These are phyloP conservation scores for Mormyrus lacerda DNA, from an alignment of 2,113 vertebrate genomes.

Conservation along the genomic window DNA sequence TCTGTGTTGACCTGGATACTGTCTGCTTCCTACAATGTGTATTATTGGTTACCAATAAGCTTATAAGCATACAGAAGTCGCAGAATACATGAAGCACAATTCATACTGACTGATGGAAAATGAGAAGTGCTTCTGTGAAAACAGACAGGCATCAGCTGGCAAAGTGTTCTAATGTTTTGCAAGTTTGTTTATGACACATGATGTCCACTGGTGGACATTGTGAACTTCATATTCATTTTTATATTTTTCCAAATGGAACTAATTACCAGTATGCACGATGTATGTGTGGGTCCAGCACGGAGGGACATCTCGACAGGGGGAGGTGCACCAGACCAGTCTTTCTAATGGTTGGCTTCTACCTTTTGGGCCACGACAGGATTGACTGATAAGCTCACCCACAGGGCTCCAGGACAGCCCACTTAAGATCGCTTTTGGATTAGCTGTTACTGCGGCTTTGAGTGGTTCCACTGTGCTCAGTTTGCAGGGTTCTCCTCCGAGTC, in stretches of 20 bases:
- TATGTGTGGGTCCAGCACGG: background rate
- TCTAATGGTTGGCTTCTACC: background rate
- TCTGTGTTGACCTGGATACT: background rate
- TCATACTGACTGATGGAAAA: background rate
- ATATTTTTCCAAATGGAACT: background rate
- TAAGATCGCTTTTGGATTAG: background rate
- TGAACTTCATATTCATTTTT: background rate
- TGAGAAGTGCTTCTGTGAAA: background rate
- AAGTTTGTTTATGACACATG: background rate
- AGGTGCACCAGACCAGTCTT: background rate
- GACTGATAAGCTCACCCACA: background rate
- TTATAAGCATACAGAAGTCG: background rate
- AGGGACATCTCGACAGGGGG: background rate
- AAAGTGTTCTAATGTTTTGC: background rate
- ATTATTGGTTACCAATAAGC: background rate
- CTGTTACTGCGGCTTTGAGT: background rate
- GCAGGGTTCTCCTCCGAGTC: constrained; percentile 72
- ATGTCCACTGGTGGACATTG: background rate
- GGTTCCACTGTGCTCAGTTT: constrained; percentile 51
- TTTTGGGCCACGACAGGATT: background rate
- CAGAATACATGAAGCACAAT: background rate
- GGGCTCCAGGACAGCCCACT: background rate
- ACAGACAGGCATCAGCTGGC: background rate
- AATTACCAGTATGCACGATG: background rate
- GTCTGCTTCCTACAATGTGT: background rate